Percentiles rank a stretch among this genome's conserved stretches.
These are phyloP conservation scores for Oscheius sp. DNA, from an alignment of 2,888 invertebrate species.

Conservation along the genomic window DNA sequence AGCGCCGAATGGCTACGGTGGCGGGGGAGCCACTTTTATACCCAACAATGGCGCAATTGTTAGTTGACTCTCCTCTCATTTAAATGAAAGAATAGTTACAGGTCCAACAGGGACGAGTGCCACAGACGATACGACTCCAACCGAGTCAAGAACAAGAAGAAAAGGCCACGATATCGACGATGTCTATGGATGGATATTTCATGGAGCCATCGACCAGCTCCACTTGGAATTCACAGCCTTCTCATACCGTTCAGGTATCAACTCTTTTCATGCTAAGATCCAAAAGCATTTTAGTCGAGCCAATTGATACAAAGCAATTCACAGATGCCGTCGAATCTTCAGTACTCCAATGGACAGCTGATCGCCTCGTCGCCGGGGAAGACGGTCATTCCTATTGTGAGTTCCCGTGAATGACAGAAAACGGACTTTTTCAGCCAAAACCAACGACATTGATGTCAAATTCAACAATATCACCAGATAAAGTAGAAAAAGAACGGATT, in stretches of 20 bases:
- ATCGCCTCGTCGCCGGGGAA: conserved; percentile 9
- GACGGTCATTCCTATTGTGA: conserved; percentile 3
- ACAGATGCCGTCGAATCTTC: conserved; percentile 14
- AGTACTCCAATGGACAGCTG: conserved; percentile 27
- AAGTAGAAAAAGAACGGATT: conserved; percentile 62
- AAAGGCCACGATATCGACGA: neutral
- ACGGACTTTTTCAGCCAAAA: too few relatives aligned
- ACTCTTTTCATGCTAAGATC: neutral
- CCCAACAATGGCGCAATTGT: conserved; percentile 30
- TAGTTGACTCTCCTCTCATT: neutral
- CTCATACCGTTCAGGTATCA: neutral
- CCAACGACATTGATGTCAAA: conserved; percentile 12
- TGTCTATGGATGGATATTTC: neutral
- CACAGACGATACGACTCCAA: conserved; percentile 25
- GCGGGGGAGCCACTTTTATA: conserved; percentile 36
- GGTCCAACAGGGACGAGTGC: conserved; percentile 25
- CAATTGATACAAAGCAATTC: conserved; percentile 7
- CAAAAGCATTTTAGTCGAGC: neutral
- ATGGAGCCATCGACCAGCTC: conserved; percentile 12
- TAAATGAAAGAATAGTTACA: neutral
- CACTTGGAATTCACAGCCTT: conserved; percentile 11
- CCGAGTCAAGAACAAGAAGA: conserved; percentile 13
- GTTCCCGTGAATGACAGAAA: too few relatives aligned
- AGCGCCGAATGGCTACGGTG: conserved; percentile 23
- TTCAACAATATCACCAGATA: conserved; percentile 51